Evolutionary conservation across 2,888 invertebrate genomes (phyloP).

Genomic region (Onthophagus sagittarius): DNA sequence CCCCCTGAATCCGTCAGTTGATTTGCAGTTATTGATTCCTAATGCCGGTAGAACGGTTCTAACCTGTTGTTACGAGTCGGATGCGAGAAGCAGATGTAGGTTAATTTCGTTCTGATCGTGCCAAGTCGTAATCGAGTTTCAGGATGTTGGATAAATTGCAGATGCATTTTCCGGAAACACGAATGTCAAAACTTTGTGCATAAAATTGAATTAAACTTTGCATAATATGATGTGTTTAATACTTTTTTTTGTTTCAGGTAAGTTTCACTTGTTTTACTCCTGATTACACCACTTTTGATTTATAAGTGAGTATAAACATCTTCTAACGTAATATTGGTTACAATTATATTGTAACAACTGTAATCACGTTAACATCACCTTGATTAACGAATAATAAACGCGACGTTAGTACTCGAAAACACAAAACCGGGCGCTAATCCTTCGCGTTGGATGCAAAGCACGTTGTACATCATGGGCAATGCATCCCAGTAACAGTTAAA

Average conservation of each 20-base stretch:
- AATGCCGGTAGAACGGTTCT: neutral
- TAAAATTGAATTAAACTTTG: neutral
- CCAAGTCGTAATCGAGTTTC: neutral
- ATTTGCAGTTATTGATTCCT: conserved; percentile 1
- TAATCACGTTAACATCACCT: neutral
- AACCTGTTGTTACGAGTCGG: neutral
- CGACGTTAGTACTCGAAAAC: neutral
- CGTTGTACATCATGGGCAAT: neutral
- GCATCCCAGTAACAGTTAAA: neutral
- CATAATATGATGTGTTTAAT: too few species aligned
- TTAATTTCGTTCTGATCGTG: neutral
- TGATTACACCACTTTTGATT: too few species aligned
- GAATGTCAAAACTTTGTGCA: neutral
- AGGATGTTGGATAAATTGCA: neutral
- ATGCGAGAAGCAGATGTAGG: neutral
- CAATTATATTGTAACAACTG: too few species aligned
- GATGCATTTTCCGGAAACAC: neutral
- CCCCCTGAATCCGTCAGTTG: neutral
- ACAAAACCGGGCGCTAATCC: neutral
- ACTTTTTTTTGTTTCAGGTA: too few species aligned
- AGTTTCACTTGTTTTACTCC: too few species aligned
- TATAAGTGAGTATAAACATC: too few species aligned
- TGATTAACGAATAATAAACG: neutral
- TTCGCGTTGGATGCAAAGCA: neutral
- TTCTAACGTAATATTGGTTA: too few species aligned